phyloP scores from a whole-genome alignment of 2,888 invertebrate genomes.

The Frankliniella intonsa region DNA sequence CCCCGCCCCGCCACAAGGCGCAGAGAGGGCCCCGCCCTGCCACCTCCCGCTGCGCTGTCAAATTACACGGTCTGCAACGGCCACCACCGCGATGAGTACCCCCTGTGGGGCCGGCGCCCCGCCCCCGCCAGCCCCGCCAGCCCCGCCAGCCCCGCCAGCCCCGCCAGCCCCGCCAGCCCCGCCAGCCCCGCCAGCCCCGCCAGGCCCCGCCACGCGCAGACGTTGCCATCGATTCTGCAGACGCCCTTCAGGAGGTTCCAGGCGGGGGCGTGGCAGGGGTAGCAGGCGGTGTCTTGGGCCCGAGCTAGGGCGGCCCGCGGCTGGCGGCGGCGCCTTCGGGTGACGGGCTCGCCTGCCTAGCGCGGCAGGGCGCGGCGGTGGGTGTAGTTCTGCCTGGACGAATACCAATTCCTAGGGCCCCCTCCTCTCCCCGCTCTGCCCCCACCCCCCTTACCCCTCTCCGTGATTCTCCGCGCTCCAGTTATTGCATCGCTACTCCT shows the following conservation, averaged over 20 bases:
- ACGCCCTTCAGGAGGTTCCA: neutral
- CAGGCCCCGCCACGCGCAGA: neutral
- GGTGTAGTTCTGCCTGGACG: slow-evolving; percentile 13
- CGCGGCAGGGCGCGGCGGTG: neutral
- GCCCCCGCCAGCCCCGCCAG: neutral
- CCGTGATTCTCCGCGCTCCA: slow-evolving; percentile 7
- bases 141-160: neutral
- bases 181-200: neutral
- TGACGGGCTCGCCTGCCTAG: neutral
- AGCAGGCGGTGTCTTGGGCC: neutral
- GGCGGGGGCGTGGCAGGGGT: neutral
- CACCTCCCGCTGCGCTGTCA: neutral
- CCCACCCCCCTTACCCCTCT: neutral
- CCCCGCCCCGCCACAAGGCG: neutral
- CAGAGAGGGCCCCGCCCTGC: neutral
- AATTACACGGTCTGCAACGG: slow-evolving; percentile 22
- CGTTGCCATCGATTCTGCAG: neutral
- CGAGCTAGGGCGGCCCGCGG: neutral
- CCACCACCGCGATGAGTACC: slow-evolving; percentile 11
- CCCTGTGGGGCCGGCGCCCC: neutral
- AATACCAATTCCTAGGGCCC: slow-evolving; percentile 10
- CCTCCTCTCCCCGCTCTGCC: neutral
- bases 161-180: neutral
- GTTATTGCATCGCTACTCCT: neutral
- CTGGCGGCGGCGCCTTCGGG: neutral